Evolutionary conservation across 2,797 vertebrate genomes (phyloP).

Genomic region (Zalophus californianus): DNA sequence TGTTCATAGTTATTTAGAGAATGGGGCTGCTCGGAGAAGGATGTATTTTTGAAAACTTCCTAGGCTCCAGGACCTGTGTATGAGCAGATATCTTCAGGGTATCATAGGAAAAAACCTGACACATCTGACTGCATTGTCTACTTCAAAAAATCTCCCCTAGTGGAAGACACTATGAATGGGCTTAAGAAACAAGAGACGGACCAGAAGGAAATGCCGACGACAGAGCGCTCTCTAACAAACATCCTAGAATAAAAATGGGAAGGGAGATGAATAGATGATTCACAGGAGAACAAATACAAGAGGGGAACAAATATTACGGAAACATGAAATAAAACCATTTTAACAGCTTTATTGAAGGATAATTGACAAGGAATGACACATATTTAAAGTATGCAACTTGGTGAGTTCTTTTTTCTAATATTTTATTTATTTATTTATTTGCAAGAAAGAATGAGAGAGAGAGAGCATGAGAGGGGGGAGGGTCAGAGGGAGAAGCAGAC

Average conservation of each 20-base stretch:
- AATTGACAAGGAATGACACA: neutral
- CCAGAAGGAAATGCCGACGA: neutral
- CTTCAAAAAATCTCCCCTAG: neutral
- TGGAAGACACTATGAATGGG: neutral
- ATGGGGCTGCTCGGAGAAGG: neutral
- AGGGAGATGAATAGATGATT: neutral
- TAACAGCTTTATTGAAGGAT: neutral
- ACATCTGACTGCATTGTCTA: neutral
- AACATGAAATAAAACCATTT: neutral
- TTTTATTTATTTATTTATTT: no score
- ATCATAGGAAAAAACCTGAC: neutral
- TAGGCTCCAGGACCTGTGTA: neutral
- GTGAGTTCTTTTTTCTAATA: neutral
- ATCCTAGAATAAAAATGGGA: neutral
- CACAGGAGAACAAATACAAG: neutral
- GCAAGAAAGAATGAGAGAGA: no score
- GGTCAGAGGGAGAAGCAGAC: no score
- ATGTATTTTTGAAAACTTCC: neutral
- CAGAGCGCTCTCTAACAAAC: neutral
- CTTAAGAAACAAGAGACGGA: neutral
- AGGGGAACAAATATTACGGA: neutral
- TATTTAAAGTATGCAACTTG: neutral
- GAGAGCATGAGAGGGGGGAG: no score
- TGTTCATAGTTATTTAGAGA: neutral
- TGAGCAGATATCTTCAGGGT: neutral